These are phyloP conservation scores for Phymastichus coffea DNA, from an alignment of 1,140 invertebrate species.

Conservation along the genomic window DNA sequence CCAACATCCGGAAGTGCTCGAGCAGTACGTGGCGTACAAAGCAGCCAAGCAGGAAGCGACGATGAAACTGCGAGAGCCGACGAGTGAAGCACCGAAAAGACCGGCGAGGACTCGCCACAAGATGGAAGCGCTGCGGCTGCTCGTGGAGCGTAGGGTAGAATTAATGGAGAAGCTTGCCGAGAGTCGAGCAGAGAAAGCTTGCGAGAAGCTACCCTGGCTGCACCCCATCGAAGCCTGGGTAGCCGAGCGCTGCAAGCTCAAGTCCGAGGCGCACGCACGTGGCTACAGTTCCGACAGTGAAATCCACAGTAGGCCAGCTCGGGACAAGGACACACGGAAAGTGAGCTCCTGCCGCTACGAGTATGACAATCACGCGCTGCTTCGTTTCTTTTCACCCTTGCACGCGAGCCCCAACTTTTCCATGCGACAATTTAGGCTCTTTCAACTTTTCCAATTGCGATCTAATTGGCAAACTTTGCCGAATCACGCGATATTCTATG, in stretches of 20 bases:
- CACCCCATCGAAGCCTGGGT: constrained; percentile 42
- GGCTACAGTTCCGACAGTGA: constrained; percentile 32
- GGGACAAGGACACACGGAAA: too few species aligned
- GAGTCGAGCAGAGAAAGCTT: constrained; percentile 34
- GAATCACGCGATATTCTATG: too few species aligned
- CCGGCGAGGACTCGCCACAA: neutral
- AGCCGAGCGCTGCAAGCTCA: constrained; percentile 31
- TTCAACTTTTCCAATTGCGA: too few species aligned
- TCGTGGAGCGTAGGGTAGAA: constrained; percentile 38
- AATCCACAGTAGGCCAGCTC: too few species aligned
- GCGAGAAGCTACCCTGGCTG: constrained; percentile 41
- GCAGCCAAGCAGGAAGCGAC: neutral
- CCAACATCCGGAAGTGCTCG: neutral
- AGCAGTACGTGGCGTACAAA: neutral
- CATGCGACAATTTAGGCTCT: too few species aligned
- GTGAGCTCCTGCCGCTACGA: too few species aligned
- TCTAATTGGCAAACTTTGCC: too few species aligned
- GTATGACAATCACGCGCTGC: too few species aligned
- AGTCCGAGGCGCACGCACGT: neutral
- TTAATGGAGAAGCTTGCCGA: constrained; percentile 40
- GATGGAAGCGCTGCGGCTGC: constrained; percentile 27
- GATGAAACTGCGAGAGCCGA: neutral
- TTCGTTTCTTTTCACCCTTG: too few species aligned
- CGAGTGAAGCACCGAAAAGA: neutral
- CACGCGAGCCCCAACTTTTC: too few species aligned